Conservation (phyloP, 2,797 vertebrate species). For the Pseudocheirus occidentalis region DNA sequence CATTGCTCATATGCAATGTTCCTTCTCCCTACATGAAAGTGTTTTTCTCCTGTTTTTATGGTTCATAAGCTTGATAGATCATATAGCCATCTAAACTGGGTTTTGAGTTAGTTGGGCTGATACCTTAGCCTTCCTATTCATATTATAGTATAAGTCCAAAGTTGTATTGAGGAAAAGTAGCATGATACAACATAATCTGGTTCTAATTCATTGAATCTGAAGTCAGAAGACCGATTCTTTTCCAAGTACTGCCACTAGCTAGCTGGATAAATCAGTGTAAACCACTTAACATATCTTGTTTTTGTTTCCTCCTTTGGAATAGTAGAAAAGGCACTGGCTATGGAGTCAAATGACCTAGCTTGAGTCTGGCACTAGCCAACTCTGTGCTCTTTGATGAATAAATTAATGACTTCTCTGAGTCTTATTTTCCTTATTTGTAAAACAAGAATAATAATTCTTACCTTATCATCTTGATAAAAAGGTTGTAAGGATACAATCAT, state of each 20-base stretch:
- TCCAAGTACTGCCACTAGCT: neutral
- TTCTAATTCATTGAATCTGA: neutral
- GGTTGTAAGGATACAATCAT: neutral
- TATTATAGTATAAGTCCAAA: neutral
- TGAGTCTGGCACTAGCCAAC: neutral
- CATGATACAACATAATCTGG: neutral
- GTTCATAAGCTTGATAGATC: neutral
- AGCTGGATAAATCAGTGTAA: neutral
- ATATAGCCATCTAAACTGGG: neutral
- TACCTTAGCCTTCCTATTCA: neutral
- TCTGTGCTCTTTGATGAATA: neutral
- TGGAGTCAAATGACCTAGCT: neutral
- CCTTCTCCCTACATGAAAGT: neutral
- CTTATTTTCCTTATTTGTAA: neutral
- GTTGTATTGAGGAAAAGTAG: neutral
- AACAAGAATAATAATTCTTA: neutral
- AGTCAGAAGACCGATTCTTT: neutral
- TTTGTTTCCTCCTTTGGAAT: neutral
- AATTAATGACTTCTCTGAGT: neutral
- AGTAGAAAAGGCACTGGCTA: neutral
- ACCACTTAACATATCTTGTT: neutral
- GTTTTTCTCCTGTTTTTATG: neutral
- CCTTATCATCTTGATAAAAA: neutral
- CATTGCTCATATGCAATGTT: neutral
- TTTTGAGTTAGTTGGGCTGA: neutral